Base-by-base conservation (phyloP, 2,888 invertebrate species). In the Nebria salina region DNA sequence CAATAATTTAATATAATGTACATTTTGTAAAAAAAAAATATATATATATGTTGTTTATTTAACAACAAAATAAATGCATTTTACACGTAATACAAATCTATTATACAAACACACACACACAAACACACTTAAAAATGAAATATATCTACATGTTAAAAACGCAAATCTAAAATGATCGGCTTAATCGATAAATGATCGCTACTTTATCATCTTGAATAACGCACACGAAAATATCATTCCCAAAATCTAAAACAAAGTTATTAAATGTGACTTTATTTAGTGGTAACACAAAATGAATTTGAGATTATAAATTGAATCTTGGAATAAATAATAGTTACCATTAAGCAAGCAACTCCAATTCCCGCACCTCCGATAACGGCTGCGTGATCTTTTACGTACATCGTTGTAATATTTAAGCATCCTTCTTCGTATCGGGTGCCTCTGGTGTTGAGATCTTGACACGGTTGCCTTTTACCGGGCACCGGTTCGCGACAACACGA, bases 161-260 rank as follows among this genome's bases (percentile, higher is more conserved):
- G 34, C 34, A 5, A 34, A 34, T 34, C 5, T 34, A 34, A 73
- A 73, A 73, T 13, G 26, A 42, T 41, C 42, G 43, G n/a, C 9
- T 8, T 11, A 20, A 73, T 73, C 26, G 26, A 15, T 73, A 9
- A 34, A 5, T 73, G 20, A 73, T 41, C 15, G n/a, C 64, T 76
- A 81, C 42, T 81, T 81, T 43, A 97, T 96, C 91, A 96, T 93
- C 87, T 95, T 94, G 89, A 96, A 97, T 85, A 97, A 91, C 81
- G 94, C 93, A 88, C 95, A 95, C 2, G 97, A 94, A 87, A 97
- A 94, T 86, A 96, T 92, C 91, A 97, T 93, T 81, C 96, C 96
- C 87, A 97, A 91, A 84, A 97, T 91, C 96, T 97, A 92, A 83
- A 93, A 93, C 82, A 85, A 74, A 43, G n/a, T 65, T 34, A 34